Percentiles rank a stretch among this genome's conserved stretches.
phyloP scores from a whole-genome alignment of 1,140 invertebrate genomes.

The Aplysia californica region DNA sequence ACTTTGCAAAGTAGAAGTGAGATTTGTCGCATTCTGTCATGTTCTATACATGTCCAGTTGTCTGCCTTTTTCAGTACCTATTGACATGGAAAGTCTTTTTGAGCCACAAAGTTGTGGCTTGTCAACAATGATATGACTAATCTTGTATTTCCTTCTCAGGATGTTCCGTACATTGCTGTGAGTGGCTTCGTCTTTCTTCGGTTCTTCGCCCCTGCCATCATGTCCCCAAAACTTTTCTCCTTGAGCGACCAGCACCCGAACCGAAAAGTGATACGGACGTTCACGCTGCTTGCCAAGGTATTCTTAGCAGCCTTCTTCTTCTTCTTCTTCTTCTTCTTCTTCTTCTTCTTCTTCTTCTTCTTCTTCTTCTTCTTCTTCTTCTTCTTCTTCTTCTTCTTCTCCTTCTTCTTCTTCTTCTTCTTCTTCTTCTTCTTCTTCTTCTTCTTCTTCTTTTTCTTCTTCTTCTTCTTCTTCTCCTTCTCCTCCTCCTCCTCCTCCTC shows the following conservation, averaged over 20 bases:
- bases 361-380: conserved; percentile 1
- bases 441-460: background rate
- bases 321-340: background rate
- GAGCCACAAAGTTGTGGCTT: no score
- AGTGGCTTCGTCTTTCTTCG: conserved; percentile 94
- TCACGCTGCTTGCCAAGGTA: conserved; percentile 49
- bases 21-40: no score
- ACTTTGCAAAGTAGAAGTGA: no score
- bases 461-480: background rate
- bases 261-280: conserved; percentile 41
- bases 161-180: conserved; percentile 84
- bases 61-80: no score
- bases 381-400: conserved; percentile 13
- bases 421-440: conserved; percentile 10
- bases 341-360: background rate
- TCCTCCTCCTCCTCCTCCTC: background rate
- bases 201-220: conserved; percentile 94
- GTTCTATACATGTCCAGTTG: no score
- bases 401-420: conserved; percentile 4
- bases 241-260: conserved; percentile 67
- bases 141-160: conserved; percentile 43
- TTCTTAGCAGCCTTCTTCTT: no score
- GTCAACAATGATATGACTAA: no score
- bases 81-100: no score
- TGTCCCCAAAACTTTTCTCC: conserved; percentile 86